Conservation (phyloP, 2,888 invertebrate species). For the Periphyllus acericola region DNA sequence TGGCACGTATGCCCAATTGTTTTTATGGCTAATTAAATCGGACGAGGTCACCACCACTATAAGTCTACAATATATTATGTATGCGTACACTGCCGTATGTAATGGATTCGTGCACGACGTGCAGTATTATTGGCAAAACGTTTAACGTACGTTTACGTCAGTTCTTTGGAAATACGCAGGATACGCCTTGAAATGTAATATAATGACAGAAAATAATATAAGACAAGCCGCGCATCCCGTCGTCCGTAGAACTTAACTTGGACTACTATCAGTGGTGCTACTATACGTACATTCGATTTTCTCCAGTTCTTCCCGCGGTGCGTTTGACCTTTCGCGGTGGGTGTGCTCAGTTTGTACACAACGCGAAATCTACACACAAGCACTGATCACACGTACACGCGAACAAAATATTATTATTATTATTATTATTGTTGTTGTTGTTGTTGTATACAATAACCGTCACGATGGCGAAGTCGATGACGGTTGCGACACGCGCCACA, state of each 20-base stretch:
- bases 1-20: constrained; percentile 29
- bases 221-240: background rate
- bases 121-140: constrained; percentile 8
- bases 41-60: constrained; percentile 52
- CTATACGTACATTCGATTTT: background rate
- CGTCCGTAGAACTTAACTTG: background rate
- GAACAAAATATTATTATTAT: background rate
- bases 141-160: background rate
- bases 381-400: background rate
- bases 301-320: constrained; percentile 16
- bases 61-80: background rate
- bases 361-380: background rate
- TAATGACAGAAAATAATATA: background rate
- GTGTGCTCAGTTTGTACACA: constrained; percentile 20
- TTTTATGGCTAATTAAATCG: constrained; percentile 45
- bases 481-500: background rate
- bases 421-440: background rate
- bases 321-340: constrained; percentile 35
- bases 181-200: background rate
- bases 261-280: background rate
- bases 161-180: background rate
- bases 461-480: background rate
- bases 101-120: background rate
- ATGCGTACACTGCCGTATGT: background rate
- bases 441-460: too few relatives aligned